Conservation (phyloP, 2,888 invertebrate species). For the Lithophane semibrunnea region DNA sequence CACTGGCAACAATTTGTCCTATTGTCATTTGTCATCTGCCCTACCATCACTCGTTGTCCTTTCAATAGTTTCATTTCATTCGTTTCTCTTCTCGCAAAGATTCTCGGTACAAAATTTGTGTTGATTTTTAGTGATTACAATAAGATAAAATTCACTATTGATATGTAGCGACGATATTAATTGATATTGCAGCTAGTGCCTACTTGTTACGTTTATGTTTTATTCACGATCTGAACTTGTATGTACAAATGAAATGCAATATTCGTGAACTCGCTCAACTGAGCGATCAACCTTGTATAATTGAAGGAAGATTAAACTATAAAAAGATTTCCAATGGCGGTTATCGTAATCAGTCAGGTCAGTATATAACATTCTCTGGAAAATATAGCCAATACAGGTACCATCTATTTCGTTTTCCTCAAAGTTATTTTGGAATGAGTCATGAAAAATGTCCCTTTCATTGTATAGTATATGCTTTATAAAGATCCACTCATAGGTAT, state of each 20-base stretch:
- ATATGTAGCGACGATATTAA: conserved; percentile 8
- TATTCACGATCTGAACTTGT: conserved; percentile 25
- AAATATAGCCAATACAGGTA: background rate
- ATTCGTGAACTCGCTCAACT: conserved; percentile 92
- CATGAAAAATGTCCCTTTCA: conserved; percentile 28
- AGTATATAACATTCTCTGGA: conserved; percentile 37
- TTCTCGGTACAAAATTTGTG: background rate
- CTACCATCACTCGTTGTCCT: no score
- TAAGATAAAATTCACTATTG: background rate
- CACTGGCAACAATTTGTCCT: no score
- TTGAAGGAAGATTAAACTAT: conserved; percentile 94
- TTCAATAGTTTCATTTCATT: no score
- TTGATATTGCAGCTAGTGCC: conserved; percentile 12
- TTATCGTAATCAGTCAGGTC: conserved; percentile 88
- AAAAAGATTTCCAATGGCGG: conserved; percentile 91
- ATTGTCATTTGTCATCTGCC: no score
- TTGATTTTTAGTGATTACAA: conserved; percentile 7
- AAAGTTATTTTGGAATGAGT: conserved; percentile 43
- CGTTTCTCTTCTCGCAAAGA: no score
- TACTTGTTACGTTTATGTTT: conserved; percentile 25
- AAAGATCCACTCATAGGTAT: conserved; percentile 3
- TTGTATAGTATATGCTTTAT: conserved; percentile 1
- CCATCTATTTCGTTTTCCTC: conserved; percentile 33
- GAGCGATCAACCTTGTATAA: conserved; percentile 91
- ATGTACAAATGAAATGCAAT: conserved; percentile 92